These are phyloP conservation scores for Liparis tanakae DNA, from an alignment of 2,797 vertebrate genomes.

Conservation along the genomic window DNA sequence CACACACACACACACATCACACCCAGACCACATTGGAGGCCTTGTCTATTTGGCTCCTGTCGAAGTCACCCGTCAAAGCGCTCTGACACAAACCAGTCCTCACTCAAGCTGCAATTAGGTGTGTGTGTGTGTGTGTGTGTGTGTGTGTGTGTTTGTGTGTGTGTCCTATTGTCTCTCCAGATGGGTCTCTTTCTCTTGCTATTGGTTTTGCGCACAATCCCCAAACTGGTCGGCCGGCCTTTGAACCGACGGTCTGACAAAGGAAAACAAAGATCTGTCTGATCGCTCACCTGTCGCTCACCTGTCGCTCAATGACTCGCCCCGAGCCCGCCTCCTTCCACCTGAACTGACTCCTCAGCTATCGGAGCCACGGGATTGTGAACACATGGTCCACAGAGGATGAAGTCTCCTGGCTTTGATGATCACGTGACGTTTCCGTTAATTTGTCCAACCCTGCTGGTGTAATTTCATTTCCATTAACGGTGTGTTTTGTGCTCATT, in stretches of 20 bases:
- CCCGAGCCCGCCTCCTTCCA: not conserved
- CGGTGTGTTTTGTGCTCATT: not conserved
- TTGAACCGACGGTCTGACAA: constrained; percentile 25
- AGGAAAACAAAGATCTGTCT: constrained; percentile 15
- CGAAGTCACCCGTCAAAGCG: constrained; percentile 19
- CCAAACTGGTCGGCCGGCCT: constrained; percentile 1
- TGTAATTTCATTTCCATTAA: not conserved
- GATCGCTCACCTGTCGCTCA: not conserved
- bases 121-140: constrained; percentile 1
- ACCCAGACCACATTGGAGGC: constrained; percentile 15
- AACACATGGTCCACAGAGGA: not conserved
- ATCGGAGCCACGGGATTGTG: not conserved
- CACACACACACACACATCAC: too few species aligned
- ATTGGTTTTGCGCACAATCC: constrained; percentile 32
- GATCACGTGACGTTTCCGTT: not conserved
- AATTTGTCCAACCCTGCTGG: not conserved
- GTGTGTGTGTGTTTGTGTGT: not conserved
- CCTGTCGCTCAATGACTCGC: not conserved
- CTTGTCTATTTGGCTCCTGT: constrained; percentile 21
- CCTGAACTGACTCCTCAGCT: not conserved
- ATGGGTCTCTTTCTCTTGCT: not conserved
- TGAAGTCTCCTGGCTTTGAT: not conserved
- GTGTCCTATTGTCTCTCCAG: constrained; percentile 1
- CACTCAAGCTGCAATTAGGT: not conserved
- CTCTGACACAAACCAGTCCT: not conserved